These are phyloP conservation scores for Macrosiphum euphorbiae DNA, from an alignment of 2,888 invertebrate species.

Conservation along the genomic window DNA sequence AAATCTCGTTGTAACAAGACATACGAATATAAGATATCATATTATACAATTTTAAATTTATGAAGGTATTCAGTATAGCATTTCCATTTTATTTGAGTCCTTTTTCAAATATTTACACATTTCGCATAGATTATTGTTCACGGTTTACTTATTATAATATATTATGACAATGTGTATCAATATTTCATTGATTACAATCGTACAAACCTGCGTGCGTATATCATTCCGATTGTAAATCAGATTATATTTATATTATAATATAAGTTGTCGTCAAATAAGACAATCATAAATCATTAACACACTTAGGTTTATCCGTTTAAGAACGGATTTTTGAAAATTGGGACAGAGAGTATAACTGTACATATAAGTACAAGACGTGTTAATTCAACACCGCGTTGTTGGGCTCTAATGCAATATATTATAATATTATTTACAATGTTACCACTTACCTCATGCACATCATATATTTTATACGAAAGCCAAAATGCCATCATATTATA, in stretches of 20 bases:
- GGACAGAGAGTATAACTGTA: neutral
- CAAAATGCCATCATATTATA: neutral
- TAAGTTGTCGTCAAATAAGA: neutral
- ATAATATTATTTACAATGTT: neutral
- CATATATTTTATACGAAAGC: neutral
- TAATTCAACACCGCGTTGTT: neutral
- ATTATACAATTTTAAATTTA: neutral
- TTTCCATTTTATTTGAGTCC: neutral
- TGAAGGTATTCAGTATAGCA: neutral
- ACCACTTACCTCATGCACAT: no score
- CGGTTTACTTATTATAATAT: neutral
- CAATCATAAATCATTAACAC: neutral
- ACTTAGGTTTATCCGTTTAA: neutral
- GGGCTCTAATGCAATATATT: neutral
- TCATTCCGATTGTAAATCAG: neutral
- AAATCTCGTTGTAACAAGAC: neutral
- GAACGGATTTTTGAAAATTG: neutral
- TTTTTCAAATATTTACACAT: constrained; percentile 8
- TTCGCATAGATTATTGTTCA: neutral
- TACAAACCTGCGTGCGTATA: neutral
- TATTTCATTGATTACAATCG: neutral
- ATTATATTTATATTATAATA: neutral
- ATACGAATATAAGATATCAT: neutral
- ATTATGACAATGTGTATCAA: neutral
- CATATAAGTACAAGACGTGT: neutral